Percentiles rank a stretch among this genome's conserved stretches.
Evolutionary conservation across 1,140 invertebrate genomes (phyloP).

Genomic region (Penaeus vannamei): DNA sequence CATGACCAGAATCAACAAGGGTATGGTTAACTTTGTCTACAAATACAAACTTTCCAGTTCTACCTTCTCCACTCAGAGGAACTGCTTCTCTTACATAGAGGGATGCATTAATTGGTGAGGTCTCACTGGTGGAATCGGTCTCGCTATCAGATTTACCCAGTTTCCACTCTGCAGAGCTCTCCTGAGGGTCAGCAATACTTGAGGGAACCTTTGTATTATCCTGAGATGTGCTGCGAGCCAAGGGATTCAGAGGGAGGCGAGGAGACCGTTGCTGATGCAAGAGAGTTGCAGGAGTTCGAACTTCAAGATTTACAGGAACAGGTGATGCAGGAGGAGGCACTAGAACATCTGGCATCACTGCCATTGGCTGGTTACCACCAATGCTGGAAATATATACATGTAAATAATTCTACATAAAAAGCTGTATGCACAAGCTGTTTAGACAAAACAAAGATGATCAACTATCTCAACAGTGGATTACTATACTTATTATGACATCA

Average conservation of each 20-base stretch:
- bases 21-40: slow-evolving; percentile 38
- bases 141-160: slow-evolving; percentile 43
- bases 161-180: slow-evolving; percentile 19
- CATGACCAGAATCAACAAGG: slow-evolving; percentile 24
- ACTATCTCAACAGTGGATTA: neutral
- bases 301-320: slow-evolving; percentile 36
- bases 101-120: slow-evolving; percentile 34
- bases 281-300: slow-evolving; percentile 49
- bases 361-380: slow-evolving; percentile 40
- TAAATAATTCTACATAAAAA: neutral
- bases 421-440: neutral
- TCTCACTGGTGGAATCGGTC: slow-evolving; percentile 52
- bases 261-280: slow-evolving; percentile 43
- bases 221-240: neutral
- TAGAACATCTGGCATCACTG: slow-evolving; percentile 57
- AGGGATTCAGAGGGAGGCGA: slow-evolving; percentile 34
- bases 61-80: slow-evolving; percentile 18
- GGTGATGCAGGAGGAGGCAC: slow-evolving; percentile 27
- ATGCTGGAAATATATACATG: neutral
- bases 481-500: neutral
- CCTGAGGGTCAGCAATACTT: slow-evolving; percentile 6
- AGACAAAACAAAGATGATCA: neutral
- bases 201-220: slow-evolving; percentile 2
- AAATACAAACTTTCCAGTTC: slow-evolving; percentile 57
- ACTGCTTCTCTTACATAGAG: slow-evolving; percentile 49